A percentile compares a stretch with the other conserved stretches of the same genome.
Conservation (phyloP, 2,888 invertebrate genomes). For the Tetropium fuscum region DNA sequence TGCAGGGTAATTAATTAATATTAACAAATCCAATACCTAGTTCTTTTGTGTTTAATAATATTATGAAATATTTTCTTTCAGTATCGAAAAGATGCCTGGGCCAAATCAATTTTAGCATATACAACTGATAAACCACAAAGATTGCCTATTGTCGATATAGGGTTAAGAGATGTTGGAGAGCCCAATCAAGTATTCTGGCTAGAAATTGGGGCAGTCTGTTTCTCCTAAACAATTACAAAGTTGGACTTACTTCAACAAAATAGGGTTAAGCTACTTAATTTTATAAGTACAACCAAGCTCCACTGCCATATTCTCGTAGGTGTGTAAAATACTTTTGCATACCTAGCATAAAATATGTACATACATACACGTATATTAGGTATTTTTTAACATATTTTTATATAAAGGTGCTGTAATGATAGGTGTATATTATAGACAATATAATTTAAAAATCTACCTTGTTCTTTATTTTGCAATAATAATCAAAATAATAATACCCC, state of each 20-base stretch:
- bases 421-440: conserved; percentile 36
- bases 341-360: conserved; percentile 45
- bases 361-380: no score
- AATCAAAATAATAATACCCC: no score
- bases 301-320: conserved; percentile 40
- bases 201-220: conserved; percentile 90
- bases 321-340: conserved; percentile 22
- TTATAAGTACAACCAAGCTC: conserved; percentile 32
- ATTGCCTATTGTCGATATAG: conserved; percentile 86
- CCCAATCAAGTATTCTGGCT: conserved; percentile 83
- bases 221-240: conserved; percentile 60
- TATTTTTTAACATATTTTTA: conserved; percentile 38
- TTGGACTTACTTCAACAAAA: not conserved
- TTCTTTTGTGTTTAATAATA: not conserved
- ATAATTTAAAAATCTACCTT: conserved; percentile 4
- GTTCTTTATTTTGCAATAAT: no score
- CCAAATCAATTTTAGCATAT: conserved; percentile 80
- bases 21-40: conserved; percentile 29
- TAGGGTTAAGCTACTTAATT: conserved; percentile 16
- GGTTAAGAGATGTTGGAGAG: conserved; percentile 81
- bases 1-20: conserved; percentile 83
- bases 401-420: conserved; percentile 49
- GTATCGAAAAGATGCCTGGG: conserved; percentile 80
- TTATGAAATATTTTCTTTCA: conserved; percentile 61
- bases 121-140: conserved; percentile 83